These are phyloP conservation scores for Ctenoplectra terminalis DNA, from an alignment of 1,140 invertebrate species.

Conservation along the genomic window DNA sequence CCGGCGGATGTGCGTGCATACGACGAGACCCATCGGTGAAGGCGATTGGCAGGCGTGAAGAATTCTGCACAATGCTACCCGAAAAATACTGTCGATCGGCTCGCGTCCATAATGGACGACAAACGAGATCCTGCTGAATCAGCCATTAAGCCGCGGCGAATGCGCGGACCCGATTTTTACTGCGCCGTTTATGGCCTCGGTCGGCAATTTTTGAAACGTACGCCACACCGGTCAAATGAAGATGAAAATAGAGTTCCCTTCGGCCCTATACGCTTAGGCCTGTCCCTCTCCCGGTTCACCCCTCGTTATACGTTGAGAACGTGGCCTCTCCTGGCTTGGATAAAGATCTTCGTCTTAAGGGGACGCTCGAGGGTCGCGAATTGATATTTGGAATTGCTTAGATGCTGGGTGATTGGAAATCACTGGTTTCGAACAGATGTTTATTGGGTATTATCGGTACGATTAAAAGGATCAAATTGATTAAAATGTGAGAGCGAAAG, in stretches of 20 bases:
- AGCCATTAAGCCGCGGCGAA: conserved; percentile 49
- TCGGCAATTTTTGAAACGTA: conserved; percentile 52
- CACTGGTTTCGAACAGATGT: neutral
- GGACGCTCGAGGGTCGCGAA: neutral
- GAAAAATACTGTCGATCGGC: conserved; percentile 76
- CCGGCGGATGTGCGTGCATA: conserved; percentile 12
- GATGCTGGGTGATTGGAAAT: neutral
- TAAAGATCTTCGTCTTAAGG: conserved; percentile 27
- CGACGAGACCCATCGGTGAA: neutral
- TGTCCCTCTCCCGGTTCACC: no score
- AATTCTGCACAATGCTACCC: conserved; percentile 76
- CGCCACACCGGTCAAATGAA: conserved; percentile 25
- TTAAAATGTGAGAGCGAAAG: no score
- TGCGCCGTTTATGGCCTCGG: conserved; percentile 18
- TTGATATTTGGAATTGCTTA: neutral
- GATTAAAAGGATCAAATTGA: no score
- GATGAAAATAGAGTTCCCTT: conserved; percentile 35
- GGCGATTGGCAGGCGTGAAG: conserved; percentile 79
- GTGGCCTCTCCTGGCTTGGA: neutral
- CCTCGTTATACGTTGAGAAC: neutral
- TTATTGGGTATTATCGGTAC: no score
- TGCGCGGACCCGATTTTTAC: conserved; percentile 46
- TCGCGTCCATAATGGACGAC: conserved; percentile 73
- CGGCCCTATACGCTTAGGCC: neutral
- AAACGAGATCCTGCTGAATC: conserved; percentile 66